A percentile compares a stretch with the other conserved stretches of the same genome.
Evolutionary conservation across 2,888 invertebrate species (phyloP).

Genomic region (Colletes collaris): DNA sequence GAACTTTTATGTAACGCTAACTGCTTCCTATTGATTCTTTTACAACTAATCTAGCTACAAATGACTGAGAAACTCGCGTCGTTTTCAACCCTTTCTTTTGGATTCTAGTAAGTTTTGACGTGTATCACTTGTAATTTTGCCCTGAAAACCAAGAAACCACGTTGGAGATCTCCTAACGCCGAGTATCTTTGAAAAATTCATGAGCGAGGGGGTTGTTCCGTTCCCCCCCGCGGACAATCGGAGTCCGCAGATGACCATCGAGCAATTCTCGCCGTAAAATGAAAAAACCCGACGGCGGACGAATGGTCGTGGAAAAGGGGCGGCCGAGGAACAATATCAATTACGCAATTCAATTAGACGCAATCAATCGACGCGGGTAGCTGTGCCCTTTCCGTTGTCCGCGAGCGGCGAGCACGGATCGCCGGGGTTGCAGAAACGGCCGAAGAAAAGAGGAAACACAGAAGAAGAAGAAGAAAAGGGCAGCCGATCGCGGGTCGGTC

Average conservation of each 20-base stretch:
- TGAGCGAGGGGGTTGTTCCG: neutral
- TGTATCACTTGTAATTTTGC: too few relatives aligned
- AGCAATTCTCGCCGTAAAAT: neutral
- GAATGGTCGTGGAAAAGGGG: conserved; percentile 12
- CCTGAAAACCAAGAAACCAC: too few relatives aligned
- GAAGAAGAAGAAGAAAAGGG: conserved; percentile 47
- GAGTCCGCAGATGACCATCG: neutral
- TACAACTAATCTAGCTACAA: too few relatives aligned
- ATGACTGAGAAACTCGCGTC: too few relatives aligned
- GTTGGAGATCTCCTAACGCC: too few relatives aligned
- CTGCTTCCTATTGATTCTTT: too few relatives aligned
- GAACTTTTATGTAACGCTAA: too few relatives aligned
- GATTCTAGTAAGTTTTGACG: too few relatives aligned
- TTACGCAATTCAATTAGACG: conserved; percentile 77
- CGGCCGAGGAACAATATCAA: conserved; percentile 65
- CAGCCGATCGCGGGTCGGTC: conserved; percentile 67
- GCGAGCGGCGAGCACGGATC: neutral
- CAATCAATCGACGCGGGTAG: conserved; percentile 62
- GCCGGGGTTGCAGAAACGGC: conserved; percentile 30
- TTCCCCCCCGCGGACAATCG: neutral
- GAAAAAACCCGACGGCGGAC: neutral
- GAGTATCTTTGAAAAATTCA: neutral
- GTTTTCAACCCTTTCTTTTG: too few relatives aligned
- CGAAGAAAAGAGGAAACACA: conserved; percentile 48
- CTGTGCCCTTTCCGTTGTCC: neutral